Evolutionary conservation across 1,140 invertebrate species (phyloP).

Genomic region (Leptonema lineaticorne): DNA sequence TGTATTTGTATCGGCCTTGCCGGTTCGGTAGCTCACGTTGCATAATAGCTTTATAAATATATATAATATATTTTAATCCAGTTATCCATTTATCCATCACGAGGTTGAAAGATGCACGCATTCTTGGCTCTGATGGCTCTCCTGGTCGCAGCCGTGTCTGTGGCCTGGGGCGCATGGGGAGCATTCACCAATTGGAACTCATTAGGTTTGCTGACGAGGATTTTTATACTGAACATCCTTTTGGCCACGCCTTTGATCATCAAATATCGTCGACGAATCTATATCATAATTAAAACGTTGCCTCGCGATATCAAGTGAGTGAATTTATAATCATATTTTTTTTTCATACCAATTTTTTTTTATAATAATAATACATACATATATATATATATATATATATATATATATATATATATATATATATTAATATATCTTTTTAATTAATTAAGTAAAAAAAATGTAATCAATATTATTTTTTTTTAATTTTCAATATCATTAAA

Average conservation of each 20-base stretch:
- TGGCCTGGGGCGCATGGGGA: constrained; percentile 55
- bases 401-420: too few relatives aligned
- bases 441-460: too few relatives aligned
- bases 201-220: constrained; percentile 44
- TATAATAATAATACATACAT: neutral
- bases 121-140: constrained; percentile 58
- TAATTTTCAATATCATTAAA: too few relatives aligned
- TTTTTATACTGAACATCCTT: constrained; percentile 57
- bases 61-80: too few relatives aligned
- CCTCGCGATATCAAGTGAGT: constrained; percentile 62
- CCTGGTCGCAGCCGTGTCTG: constrained; percentile 56
- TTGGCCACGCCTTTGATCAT: constrained; percentile 57
- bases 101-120: constrained; percentile 48
- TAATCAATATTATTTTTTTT: too few relatives aligned
- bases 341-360: neutral
- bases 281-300: constrained; percentile 59
- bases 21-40: neutral
- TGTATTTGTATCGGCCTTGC: neutral
- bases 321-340: neutral
- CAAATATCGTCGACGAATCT: constrained; percentile 59
- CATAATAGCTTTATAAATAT: too few relatives aligned
- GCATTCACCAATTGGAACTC: constrained; percentile 52
- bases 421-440: too few relatives aligned
- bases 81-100: neutral
- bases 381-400: too few relatives aligned